Conservation (phyloP, 1,140 invertebrate species). For the Papilio glaucus region DNA sequence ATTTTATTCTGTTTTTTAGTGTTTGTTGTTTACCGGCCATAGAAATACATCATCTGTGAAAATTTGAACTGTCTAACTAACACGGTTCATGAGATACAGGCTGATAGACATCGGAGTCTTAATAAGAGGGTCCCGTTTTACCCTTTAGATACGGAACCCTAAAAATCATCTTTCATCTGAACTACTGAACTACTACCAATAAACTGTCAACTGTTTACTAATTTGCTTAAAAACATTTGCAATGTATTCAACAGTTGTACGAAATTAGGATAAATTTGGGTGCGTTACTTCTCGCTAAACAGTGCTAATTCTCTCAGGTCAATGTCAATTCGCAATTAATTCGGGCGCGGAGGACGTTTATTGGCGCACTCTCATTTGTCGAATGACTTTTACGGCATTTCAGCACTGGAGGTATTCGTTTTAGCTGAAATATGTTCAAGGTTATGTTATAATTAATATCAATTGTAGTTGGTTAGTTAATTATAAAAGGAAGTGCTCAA, state of each 20-base stretch:
- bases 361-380: conserved; percentile 1
- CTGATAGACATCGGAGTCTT: no score
- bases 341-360: background rate
- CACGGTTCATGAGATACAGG: no score
- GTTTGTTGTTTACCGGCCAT: no score
- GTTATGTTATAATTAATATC: background rate
- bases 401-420: background rate
- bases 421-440: conserved; percentile 3
- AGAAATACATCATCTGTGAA: no score
- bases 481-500: background rate
- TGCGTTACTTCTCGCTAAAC: background rate
- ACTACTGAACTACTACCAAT: no score
- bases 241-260: background rate
- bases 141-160: no score
- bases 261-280: background rate
- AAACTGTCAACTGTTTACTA: no score
- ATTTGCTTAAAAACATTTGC: background rate
- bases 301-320: background rate
- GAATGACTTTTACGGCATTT: conserved; percentile 2
- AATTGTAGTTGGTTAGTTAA: conserved; percentile 4
- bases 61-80: no score
- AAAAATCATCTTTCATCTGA: no score
- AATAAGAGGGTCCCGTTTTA: no score
- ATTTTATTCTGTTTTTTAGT: no score
- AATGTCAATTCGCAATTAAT: background rate